Conservation (phyloP, 1,140 invertebrate species). For the Magallana gigas region DNA sequence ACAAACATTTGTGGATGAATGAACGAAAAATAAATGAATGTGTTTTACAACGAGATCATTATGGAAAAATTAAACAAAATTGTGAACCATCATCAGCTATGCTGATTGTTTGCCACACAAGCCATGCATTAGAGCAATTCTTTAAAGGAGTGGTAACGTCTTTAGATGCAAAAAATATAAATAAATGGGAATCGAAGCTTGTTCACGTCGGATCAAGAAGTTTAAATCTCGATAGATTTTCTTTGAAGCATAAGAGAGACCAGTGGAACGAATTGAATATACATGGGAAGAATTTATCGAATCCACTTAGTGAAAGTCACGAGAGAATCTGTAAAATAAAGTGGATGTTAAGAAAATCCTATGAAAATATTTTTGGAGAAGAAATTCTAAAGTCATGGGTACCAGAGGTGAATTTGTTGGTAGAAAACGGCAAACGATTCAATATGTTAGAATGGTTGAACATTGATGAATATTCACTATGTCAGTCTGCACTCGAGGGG, state of each 20-base stretch:
- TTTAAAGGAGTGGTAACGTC: conserved; percentile 83
- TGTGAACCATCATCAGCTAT: conserved; percentile 80
- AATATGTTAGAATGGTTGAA: conserved; percentile 17
- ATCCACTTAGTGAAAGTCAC: neutral
- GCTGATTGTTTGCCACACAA: conserved; percentile 90
- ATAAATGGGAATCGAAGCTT: conserved; percentile 81
- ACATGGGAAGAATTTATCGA: too few species aligned
- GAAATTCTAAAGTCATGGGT: conserved; percentile 86
- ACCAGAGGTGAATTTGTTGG: conserved; percentile 83
- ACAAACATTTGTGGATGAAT: conserved; percentile 75
- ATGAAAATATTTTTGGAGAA: conserved; percentile 82
- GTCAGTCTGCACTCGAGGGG: neutral
- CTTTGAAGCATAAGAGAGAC: conserved; percentile 54
- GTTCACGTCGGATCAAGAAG: conserved; percentile 88
- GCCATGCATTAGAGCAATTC: conserved; percentile 93
- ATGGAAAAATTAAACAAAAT: neutral
- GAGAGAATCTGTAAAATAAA: neutral
- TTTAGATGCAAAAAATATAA: conserved; percentile 44
- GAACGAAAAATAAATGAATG: neutral
- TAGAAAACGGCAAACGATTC: neutral
- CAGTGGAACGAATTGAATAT: too few species aligned
- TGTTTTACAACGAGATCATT: neutral
- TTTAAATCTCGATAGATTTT: conserved; percentile 78
- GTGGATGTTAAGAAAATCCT: neutral
- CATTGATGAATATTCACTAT: neutral